Base-by-base conservation (phyloP, 2,888 invertebrate species). In the Pyrrhia umbra region DNA sequence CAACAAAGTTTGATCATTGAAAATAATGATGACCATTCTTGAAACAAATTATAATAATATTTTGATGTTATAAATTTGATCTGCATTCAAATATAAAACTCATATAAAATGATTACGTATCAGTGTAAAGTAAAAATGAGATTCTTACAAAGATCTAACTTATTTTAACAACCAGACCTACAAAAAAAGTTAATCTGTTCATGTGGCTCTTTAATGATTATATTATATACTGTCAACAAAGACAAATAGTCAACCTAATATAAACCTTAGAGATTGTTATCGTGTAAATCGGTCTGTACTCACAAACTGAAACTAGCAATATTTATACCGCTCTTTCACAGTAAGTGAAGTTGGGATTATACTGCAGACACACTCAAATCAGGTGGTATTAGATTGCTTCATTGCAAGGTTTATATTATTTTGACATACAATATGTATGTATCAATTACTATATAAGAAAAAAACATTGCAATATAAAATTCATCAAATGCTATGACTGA, bases 1-100 rank as follows among this genome's bases (percentile, higher is more conserved):
- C 88, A 91, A 93, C 85, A 88, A 88, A 90, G 87, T 92, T 90
- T 89, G 89, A 79, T 81, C 84, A 76, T 80, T 67, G 66, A 81
- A 85, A 82, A 61, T 66, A 82, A 82, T 64, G 43, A 69, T 64
- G 68, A 80, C 69, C 72, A 77, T 52, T 63, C 40, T 54, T 71
- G 73, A 69, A 72, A 23, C 37, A 51, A 80, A 54, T 46, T 46
- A 68, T 50, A 40, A 39, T 43, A 49, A 47, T 52, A 34, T 52
- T 45, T 57, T 60, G 42, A 55, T 25, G 6, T 10, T 30, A 40
- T 34, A 13, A 30, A 58, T 68, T 66, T 51, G 42, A 69, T 64
- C 52, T 54, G 34, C 1, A 42, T 55, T 43, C 5, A 0, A 46
- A 67, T 30, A 27, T 57, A 69, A 68, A 61, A 62, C 30, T 42